Base-by-base conservation (phyloP, 2,888 invertebrate genomes). In the Rhagonycha fulva region DNA sequence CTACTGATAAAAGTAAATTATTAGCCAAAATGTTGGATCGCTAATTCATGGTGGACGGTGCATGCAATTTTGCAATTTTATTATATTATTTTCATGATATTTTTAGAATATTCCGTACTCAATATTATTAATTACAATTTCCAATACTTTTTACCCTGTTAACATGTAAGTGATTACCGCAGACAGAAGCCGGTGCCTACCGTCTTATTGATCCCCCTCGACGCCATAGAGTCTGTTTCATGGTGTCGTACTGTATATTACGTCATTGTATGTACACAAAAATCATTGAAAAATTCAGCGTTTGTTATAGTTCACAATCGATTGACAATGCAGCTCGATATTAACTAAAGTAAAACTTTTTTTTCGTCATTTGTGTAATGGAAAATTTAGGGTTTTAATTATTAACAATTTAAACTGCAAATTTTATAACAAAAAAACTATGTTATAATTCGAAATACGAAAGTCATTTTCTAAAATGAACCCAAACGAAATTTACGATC, bases 141-240 rank as follows among this genome's bases (percentile, higher is more conserved):
- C 47, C 47, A 47, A 47, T 47, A 47, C n/a, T 47, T 47, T 47
- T 47, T n/a, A 2, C n/a, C 7, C n/a, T 5, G 47, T 47, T n/a
- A n/a, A n/a, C 9, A 47, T n/a, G n/a, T 47, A 47, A 47, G 47
- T 83, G 83, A 84, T 82, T 79, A 79, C 78, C 74, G 76, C 71
- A 74, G 75, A 75, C 76, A 76, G 79, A 62, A 60, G 73, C 78
- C 76, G 82, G 81, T 84, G 83, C 82, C 82, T 83, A 82, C 83
- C 83, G 83, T 81, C 83, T 82, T 84, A 84, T 84, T 83, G 84
- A 84, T 84, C 82, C 80, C 62, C 72, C 32, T 62, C 79, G 76
- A 76, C 78, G 81, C 79, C 80, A 80, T 78, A 76, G 80, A 75
- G 81, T 80, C 77, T 81, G 66, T 63, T 70, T 67, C 70, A 70